These are phyloP conservation scores for Rana temporaria DNA, from an alignment of 2,113 vertebrate species.

Conservation along the genomic window DNA sequence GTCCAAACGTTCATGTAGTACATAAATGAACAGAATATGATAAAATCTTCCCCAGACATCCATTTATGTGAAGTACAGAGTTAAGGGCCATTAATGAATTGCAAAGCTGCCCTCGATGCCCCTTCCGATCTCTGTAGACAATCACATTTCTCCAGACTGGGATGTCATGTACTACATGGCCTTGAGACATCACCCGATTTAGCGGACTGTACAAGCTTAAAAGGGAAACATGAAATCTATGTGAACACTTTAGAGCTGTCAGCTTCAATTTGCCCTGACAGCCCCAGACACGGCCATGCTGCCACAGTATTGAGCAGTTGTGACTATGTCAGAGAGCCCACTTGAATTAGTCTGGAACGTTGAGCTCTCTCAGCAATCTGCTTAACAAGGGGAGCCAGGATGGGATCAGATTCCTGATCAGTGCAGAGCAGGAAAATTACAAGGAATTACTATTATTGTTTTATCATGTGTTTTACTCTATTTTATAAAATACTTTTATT, in stretches of 20 bases:
- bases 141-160: conserved; percentile 59
- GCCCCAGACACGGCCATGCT: conserved; percentile 49
- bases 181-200: conserved; percentile 19
- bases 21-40: too few relatives aligned
- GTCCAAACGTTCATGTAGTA: too few relatives aligned
- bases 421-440: neutral
- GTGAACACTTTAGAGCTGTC: conserved; percentile 71
- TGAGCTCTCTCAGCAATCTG: conserved; percentile 57
- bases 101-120: neutral
- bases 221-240: conserved; percentile 71
- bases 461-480: too few relatives aligned
- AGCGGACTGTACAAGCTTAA: conserved; percentile 58
- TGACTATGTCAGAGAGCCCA: conserved; percentile 24
- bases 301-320: conserved; percentile 51
- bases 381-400: conserved; percentile 10
- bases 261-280: conserved; percentile 66
- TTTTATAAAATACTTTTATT: too few relatives aligned
- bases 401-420: conserved; percentile 10
- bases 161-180: conserved; percentile 20
- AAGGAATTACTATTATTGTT: neutral
- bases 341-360: conserved; percentile 53
- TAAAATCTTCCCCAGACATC: too few relatives aligned
- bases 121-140: conserved; percentile 65
- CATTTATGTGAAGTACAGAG: neutral
- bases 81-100: neutral